Percentiles rank a stretch among this genome's conserved stretches.
Conservation (phyloP, 92 coral and sea anemone species). For the Zoanthus sociatus region DNA sequence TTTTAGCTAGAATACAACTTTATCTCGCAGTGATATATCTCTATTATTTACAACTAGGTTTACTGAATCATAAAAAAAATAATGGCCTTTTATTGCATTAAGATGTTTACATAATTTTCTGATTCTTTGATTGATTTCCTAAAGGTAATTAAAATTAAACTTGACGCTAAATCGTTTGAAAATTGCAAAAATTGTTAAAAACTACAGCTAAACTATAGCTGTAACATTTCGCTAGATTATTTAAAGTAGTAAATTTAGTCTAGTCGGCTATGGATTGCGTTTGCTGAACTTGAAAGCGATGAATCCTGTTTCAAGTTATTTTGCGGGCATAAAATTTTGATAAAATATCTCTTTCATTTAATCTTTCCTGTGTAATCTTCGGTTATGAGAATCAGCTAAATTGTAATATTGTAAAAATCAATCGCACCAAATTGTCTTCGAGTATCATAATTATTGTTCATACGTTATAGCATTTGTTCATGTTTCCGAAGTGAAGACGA, state of each 20-base stretch:
- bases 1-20: constrained; percentile 4
- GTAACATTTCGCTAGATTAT: background rate
- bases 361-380: background rate
- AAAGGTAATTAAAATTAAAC: constrained; percentile 33
- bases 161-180: constrained; percentile 9
- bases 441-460: background rate
- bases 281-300: too few relatives aligned
- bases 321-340: background rate
- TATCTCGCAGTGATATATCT: constrained; percentile 1
- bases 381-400: background rate
- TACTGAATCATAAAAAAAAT: background rate
- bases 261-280: too few relatives aligned
- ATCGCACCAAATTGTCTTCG: background rate
- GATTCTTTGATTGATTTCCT: constrained; percentile 7
- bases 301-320: too few relatives aligned
- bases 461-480: too few relatives aligned
- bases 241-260: too few relatives aligned
- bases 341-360: background rate
- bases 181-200: background rate
- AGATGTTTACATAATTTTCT: background rate
- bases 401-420: background rate
- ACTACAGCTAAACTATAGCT: background rate
- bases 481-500: too few relatives aligned
- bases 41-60: background rate
- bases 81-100: constrained; percentile 21